Conservation (phyloP, 2,888 invertebrate genomes). For the Noctuana brunneofusca region DNA sequence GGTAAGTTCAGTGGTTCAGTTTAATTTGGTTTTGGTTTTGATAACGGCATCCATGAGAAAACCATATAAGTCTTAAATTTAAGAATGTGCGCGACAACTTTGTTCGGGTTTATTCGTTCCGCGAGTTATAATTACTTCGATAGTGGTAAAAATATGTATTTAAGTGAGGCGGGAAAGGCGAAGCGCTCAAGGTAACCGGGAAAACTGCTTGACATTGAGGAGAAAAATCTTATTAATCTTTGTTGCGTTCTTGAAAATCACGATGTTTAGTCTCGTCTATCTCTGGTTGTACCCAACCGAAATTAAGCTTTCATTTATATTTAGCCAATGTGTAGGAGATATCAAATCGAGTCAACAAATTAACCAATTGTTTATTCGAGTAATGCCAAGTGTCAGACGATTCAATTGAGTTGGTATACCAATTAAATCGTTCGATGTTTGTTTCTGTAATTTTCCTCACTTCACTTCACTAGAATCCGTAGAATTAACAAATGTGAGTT, state of each 20-base stretch:
- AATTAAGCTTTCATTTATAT: slow-evolving; percentile 28
- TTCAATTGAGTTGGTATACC: slow-evolving; percentile 17
- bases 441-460: slow-evolving; percentile 9
- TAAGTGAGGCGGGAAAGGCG: too few relatives aligned
- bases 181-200: background rate
- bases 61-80: too few relatives aligned
- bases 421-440: slow-evolving; percentile 12
- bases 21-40: too few relatives aligned
- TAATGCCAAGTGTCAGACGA: slow-evolving; percentile 27
- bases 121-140: too few relatives aligned
- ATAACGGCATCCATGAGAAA: too few relatives aligned
- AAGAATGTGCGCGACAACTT: too few relatives aligned
- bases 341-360: slow-evolving; percentile 22
- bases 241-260: background rate
- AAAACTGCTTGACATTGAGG: background rate
- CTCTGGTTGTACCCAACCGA: slow-evolving; percentile 4
- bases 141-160: too few relatives aligned
- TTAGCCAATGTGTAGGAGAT: slow-evolving; percentile 28
- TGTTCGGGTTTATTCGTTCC: too few relatives aligned
- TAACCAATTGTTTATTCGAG: slow-evolving; percentile 24
- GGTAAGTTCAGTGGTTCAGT: too few relatives aligned
- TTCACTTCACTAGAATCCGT: background rate
- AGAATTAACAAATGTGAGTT: background rate
- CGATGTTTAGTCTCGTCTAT: slow-evolving; percentile 29
- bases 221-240: background rate